Evolutionary conservation across 2,888 invertebrate species (phyloP).

Genomic region (Rhimphoctona megacephalus): DNA sequence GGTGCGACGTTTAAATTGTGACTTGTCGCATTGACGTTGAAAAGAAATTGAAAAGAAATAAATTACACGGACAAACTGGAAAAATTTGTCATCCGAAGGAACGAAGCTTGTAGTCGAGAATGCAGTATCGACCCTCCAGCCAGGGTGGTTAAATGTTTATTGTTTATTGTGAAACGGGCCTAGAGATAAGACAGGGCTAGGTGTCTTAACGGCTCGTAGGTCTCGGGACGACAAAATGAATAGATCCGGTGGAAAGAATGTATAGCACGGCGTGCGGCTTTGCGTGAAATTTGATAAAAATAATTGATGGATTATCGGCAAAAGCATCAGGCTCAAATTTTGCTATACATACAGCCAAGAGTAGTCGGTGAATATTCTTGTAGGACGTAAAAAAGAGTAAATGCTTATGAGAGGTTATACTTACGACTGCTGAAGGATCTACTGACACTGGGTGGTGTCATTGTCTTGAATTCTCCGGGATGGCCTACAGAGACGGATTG

Average conservation of each 20-base stretch:
- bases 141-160: not conserved
- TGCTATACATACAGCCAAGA: not conserved
- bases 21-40: not conserved
- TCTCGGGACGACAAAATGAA: not conserved
- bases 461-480: slow-evolving; percentile 78
- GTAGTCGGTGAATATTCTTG: not conserved
- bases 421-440: slow-evolving; percentile 81
- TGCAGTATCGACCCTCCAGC: not conserved
- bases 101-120: not conserved
- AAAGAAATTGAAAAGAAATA: not conserved
- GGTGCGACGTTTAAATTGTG: not conserved
- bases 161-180: not conserved
- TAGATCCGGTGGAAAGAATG: not conserved
- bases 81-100: not conserved
- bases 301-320: not conserved
- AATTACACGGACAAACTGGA: not conserved
- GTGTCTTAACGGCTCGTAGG: not conserved
- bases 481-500: slow-evolving; percentile 79
- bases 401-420: slow-evolving; percentile 63
- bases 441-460: slow-evolving; percentile 81
- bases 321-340: not conserved
- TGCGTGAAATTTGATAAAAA: not conserved
- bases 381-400: not conserved
- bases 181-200: not conserved
- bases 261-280: not conserved